Base-by-base conservation (phyloP, 2,113 vertebrate species). In the Nipponia nippon region DNA sequence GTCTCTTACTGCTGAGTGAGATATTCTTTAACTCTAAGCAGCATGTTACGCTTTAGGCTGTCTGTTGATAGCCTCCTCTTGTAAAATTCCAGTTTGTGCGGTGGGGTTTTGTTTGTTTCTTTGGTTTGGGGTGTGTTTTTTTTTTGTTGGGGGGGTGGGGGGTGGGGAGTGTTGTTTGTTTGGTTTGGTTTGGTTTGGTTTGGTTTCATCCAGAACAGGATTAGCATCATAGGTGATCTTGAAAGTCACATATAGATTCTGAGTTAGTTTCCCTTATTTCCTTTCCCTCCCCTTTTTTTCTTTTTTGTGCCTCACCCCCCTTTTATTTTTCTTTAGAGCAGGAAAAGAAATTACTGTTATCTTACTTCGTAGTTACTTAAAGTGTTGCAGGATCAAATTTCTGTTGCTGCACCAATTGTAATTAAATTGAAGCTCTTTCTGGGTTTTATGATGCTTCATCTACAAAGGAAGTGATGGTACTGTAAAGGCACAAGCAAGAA, bases 291-390 rank as follows among this genome's bases (percentile, higher is more conserved):
- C 27, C 9, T 26, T 61, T 53, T 27, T 5, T 18, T 6, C 4
- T 23, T 76, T 81, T 66, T 66, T 23, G 2, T 1, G 0, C 26
- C 9, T 53, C 32, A 40, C 8, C 5, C 4, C 2, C 19, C 10
- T 30, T 69, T 69, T 30, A 36, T 73, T 80, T 84, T 85, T 81
- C 27, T 75, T 69, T 69, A 59, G 11, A 56, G 13, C 12, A 78
- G 34, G 21, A 16, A 55, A 67, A 80, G 29, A 75, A 70, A 80
- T 47, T 38, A 49, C 12, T 49, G 3, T 29, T 69, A 13, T 65
- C 26, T 63, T 75, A 49, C 42, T 47, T 72, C 0, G 0, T 59
- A 44, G 19, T 56, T 50, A n/a, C 22, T 65, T 42, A 10, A 85
- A 55, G 26, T 32, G 34, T 52, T 1, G 0, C 49, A 26, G 21